These are phyloP conservation scores for Heteromyza rotundicornis DNA, from an alignment of 2,888 invertebrate genomes.

Conservation along the genomic window DNA sequence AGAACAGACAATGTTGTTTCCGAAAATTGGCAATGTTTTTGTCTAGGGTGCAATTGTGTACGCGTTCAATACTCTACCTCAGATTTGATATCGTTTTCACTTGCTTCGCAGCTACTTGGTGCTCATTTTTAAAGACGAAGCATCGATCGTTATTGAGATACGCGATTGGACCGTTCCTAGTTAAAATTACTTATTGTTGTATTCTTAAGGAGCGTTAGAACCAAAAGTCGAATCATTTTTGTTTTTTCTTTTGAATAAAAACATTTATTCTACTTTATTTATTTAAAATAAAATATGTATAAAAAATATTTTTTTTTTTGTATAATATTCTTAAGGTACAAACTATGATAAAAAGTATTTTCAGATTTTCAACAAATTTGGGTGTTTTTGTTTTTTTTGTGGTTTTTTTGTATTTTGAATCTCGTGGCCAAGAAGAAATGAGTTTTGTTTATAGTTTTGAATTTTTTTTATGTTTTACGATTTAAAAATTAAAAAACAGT, in stretches of 20 bases:
- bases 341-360: neutral
- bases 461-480: neutral
- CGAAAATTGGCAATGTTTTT: no score
- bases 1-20: no score
- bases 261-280: slow-evolving; percentile 3
- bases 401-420: neutral
- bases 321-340: neutral
- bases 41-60: no score
- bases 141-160: no score
- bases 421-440: neutral
- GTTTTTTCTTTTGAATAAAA: slow-evolving; percentile 3
- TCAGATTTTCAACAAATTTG: slow-evolving; percentile 1
- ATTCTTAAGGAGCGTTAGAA: no score
- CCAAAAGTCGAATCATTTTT: neutral
- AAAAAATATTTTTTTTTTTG: neutral
- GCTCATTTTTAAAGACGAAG: no score
- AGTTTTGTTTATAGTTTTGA: neutral
- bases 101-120: no score
- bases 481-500: slow-evolving; percentile 1
- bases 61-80: no score
- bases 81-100: no score
- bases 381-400: neutral
- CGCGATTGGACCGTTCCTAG: no score
- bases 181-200: neutral
- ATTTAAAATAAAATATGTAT: neutral